Conservation (phyloP, 1,140 invertebrate species). For the Adelges cooleyi region DNA sequence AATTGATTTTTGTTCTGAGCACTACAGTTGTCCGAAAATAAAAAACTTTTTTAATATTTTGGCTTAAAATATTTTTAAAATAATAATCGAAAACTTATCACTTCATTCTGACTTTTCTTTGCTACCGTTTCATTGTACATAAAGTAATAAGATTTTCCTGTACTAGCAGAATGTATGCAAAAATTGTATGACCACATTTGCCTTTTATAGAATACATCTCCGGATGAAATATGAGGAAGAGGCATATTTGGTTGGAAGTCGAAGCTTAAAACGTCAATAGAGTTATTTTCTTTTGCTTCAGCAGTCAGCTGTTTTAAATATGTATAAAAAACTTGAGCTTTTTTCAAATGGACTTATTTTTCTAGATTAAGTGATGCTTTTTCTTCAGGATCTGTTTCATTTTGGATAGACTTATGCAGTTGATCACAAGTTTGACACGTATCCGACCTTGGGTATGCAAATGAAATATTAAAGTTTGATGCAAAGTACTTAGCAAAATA, state of each 20-base stretch:
- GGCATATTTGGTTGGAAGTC: slow-evolving; percentile 18
- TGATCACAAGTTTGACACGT: slow-evolving; percentile 33
- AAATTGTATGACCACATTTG: slow-evolving; percentile 24
- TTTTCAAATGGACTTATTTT: slow-evolving; percentile 2
- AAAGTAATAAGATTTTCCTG: slow-evolving; percentile 18
- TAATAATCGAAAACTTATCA: not conserved
- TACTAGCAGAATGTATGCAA: slow-evolving; percentile 27
- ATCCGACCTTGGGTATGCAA: slow-evolving; percentile 34
- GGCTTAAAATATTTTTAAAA: not conserved
- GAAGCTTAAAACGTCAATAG: not conserved
- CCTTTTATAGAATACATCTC: slow-evolving; percentile 10
- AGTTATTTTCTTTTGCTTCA: not conserved
- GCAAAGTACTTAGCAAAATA: slow-evolving; percentile 30
- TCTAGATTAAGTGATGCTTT: not conserved
- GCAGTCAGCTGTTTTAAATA: not conserved
- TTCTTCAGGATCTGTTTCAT: not conserved
- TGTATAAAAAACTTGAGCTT: slow-evolving; percentile 3
- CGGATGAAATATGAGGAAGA: not conserved
- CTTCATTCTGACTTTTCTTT: not conserved
- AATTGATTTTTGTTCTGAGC: slow-evolving; percentile 7
- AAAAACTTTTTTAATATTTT: not conserved
- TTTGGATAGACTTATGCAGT: slow-evolving; percentile 7
- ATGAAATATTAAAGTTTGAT: slow-evolving; percentile 33
- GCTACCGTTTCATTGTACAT: not conserved
- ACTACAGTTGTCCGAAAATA: slow-evolving; percentile 8